Evolutionary conservation across 53 echinoderm and acorn worm species (phyloP), one percentile per base, ranked within the genome.

Genomic region (Zoroaster sp.): DNA sequence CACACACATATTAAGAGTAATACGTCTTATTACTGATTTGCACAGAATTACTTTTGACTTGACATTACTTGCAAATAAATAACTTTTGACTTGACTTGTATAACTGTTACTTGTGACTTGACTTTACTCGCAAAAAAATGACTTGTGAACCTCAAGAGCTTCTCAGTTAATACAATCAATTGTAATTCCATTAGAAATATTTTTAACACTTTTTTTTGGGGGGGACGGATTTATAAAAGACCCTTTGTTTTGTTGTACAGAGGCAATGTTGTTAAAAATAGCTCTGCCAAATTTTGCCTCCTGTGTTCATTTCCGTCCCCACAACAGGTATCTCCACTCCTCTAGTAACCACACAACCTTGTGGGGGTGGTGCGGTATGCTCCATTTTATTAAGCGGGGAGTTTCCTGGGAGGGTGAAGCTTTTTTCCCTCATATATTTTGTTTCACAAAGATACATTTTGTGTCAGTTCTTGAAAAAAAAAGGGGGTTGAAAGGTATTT

Each of bases 281-380:
- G 33, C 45, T n/a, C 34, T 6, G 42, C 70, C 32, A 81, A 34
- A 66, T 7, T 30, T 28, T 10, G 15, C 65, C 49, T 70, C 72
- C 69, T 70, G 85, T 31, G 85, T 69, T 69, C 71, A 47, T 47
- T 71, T 83, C 72, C 72, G 41, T 28, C 46, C 36, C 35, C 79
- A 3, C 79, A 55, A 79, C 79, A 37, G 79, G 79, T 25, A 55
- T 55, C 79, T 39, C 63, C 35, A 76, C 35, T 76, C 76, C 75
- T 47, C 21, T 33, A 7, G 20, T 76, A 54, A 79, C 79, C 79
- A 38, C 79, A 79, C 35, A 79, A 30, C 45, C 32, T 1, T 32
- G 40, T 4, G 15, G 41, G 43, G 47, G 63, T 25, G 28, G 23
- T 59, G 21, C 14, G 76, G 76, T 38, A 9, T 55, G 38, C 11